Evolutionary conservation across 2,113 vertebrate genomes (phyloP).

Genomic region (Pterocles orientalis): DNA sequence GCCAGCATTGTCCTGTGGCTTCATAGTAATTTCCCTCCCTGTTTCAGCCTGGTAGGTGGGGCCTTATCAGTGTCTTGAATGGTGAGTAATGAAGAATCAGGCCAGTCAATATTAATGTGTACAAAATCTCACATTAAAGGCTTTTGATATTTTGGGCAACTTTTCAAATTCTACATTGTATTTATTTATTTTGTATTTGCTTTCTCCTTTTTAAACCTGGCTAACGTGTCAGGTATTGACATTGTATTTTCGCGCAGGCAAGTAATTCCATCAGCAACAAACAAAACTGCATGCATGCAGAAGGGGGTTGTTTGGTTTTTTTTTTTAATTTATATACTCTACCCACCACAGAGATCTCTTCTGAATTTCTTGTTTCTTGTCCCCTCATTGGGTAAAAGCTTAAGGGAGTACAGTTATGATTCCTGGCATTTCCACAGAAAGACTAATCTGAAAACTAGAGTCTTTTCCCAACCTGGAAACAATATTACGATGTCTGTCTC

Average conservation of each 20-base stretch:
- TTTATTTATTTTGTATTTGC: not conserved
- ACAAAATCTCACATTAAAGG: not conserved
- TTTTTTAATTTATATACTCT: not conserved
- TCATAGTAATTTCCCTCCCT: not conserved
- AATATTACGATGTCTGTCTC: rapidly evolving
- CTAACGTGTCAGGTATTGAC: not conserved
- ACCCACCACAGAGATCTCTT: not conserved
- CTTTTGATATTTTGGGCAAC: not conserved
- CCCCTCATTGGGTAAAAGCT: not conserved
- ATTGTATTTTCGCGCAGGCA: not conserved
- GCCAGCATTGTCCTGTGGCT: not conserved
- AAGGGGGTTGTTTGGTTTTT: not conserved
- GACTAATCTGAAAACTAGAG: not conserved
- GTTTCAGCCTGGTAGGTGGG: not conserved
- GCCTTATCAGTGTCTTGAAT: not conserved
- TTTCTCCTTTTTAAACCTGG: not conserved
- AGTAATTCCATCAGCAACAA: not conserved
- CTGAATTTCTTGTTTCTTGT: not conserved
- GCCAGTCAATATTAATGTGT: not conserved
- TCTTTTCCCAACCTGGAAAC: not conserved
- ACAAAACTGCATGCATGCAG: not conserved
- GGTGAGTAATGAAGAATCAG: not conserved
- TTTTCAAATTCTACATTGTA: not conserved
- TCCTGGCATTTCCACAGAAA: not conserved
- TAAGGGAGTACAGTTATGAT: not conserved